Conservation (phyloP, 2,888 invertebrate genomes). For the Thecophora atra region DNA sequence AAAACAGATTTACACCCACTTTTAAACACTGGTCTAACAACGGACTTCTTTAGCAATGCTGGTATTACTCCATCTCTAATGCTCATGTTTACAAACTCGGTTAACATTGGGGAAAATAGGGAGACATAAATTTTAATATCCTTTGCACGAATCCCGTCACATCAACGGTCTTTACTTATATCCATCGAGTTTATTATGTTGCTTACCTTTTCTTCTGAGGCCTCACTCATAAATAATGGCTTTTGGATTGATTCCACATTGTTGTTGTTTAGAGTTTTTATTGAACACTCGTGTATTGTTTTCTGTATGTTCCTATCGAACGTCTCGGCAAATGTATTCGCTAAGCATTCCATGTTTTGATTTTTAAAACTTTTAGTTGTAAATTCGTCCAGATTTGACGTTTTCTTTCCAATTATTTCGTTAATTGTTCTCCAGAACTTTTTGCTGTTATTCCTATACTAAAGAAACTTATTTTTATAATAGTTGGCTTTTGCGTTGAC, state of each 20-base stretch:
- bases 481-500: too few species aligned
- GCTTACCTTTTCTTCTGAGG: not conserved
- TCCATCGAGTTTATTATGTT: not conserved
- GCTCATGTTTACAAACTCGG: not conserved
- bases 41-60: not conserved
- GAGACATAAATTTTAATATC: not conserved
- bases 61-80: not conserved
- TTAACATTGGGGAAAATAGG: not conserved
- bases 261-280: not conserved
- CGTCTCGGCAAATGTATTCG: too few species aligned
- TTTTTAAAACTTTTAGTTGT: too few species aligned
- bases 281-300: not conserved
- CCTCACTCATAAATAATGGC: not conserved
- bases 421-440: too few species aligned
- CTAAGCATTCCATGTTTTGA: too few species aligned
- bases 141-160: not conserved
- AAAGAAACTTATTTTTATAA: too few species aligned
- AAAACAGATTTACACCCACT: too few species aligned
- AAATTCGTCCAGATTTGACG: too few species aligned
- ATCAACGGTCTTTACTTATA: not conserved
- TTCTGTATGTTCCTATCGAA: too few species aligned
- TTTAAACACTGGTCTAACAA: too few species aligned
- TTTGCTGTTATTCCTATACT: too few species aligned
- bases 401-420: too few species aligned
- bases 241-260: not conserved